Evolutionary conservation across 2,888 invertebrate species (phyloP), one percentile per base, ranked within the genome.

Genomic region (Gasteruption jaculator): DNA sequence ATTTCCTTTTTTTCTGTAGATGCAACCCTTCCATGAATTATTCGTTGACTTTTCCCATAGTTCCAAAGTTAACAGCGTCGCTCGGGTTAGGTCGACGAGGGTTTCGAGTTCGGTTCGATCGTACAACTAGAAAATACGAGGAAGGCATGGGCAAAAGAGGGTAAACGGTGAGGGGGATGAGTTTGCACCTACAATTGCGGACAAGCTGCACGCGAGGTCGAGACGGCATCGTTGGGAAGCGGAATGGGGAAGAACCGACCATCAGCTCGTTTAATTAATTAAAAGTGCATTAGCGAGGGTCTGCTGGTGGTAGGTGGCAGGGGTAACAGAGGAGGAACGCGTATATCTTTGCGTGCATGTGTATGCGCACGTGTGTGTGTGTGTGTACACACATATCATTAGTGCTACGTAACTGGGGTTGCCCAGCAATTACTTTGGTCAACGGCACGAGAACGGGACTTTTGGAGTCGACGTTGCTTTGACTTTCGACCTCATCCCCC

Each of bases 261-360:
- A 63, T 65, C 61, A 61, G 60, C 59, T 65, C 68, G 67, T 71
- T 69, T 70, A 71, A 70, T 71, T 71, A 71, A 71, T 71, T 71
- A 70, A 70, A 68, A 70, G 66, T 70, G 70, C 69, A 70, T 70
- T 70, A 68, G 66, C 63, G 52, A 45, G 53, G 54, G 51, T 46
- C 51, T 24, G 47, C 41, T 43, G 45, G 34, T 26, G 52, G 48
- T 47, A 49, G n/a, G n/a, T n/a, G n/a, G n/a, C 48, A 43, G 41
- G 47, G 39, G 39, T 32, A 25, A 20, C 29, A 22, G 22, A 10
- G 38, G 43, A 30, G 45, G 42, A 10, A 11, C 19, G 12, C 22
- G 4, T 5, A 20, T 11, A 20, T 11, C 11, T 31, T 31, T 5
- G 31, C 7, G 15, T 29, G 18, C 8, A 8, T n/a, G 6, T 7